A percentile compares a stretch with the other conserved stretches of the same genome.
Evolutionary conservation across 2,888 invertebrate species (phyloP).

Genomic region (Masnerella sp.): DNA sequence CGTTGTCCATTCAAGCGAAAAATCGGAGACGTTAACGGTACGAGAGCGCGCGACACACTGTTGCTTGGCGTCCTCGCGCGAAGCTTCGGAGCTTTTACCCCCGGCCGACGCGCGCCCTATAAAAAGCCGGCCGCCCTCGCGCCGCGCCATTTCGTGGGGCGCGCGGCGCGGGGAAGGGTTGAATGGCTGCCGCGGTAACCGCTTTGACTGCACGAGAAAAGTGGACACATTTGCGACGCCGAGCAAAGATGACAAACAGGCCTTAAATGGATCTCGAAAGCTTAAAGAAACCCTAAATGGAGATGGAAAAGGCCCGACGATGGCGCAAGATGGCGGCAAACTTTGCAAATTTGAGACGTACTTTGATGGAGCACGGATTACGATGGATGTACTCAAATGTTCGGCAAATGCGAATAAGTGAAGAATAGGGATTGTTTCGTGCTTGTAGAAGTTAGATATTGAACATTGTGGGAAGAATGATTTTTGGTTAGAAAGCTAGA

Average conservation of each 20-base stretch:
- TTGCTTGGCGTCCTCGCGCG: constrained; percentile 72
- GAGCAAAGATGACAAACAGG: constrained; percentile 28
- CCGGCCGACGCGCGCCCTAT: constrained; percentile 14
- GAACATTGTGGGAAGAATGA: too few species aligned
- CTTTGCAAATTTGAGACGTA: too few species aligned
- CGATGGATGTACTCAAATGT: too few species aligned
- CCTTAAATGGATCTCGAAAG: background rate
- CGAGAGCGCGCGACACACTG: constrained; percentile 75
- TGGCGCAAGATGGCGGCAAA: too few species aligned
- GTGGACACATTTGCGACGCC: constrained; percentile 32
- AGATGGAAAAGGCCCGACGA: too few species aligned
- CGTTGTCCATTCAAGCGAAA: constrained; percentile 5
- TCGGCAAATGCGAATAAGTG: too few species aligned
- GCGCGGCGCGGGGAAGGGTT: constrained; percentile 33
- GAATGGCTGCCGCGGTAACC: constrained; percentile 43
- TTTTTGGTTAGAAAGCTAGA: too few species aligned
- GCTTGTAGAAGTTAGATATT: too few species aligned
- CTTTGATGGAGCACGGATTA: too few species aligned
- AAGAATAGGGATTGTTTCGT: too few species aligned
- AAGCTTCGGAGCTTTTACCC: constrained; percentile 51
- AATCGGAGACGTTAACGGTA: constrained; percentile 63
- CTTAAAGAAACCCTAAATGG: too few species aligned
- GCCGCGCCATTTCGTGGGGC: constrained; percentile 13
- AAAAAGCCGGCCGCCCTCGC: constrained; percentile 28
- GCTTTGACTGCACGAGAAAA: constrained; percentile 34